Evolutionary conservation across 2,113 vertebrate species (phyloP).

Genomic region (Phalacrocorax aristotelis): DNA sequence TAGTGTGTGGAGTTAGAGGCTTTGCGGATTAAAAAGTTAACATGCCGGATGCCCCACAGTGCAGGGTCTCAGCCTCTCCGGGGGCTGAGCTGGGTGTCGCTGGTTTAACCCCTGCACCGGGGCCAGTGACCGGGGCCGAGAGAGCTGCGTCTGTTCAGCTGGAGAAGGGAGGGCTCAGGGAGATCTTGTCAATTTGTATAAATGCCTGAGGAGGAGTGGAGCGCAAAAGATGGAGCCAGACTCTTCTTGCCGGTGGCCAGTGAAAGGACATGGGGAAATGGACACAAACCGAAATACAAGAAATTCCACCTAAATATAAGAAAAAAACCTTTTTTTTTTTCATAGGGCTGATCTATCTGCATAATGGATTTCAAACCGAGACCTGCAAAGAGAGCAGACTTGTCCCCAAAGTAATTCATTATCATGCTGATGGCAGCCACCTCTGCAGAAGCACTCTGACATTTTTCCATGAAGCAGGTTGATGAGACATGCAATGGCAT

Average conservation of each 20-base stretch:
- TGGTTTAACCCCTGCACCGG: accelerated
- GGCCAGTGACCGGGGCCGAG: accelerated
- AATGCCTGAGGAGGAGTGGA: accelerated
- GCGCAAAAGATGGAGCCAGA: not conserved
- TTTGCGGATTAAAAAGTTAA: not conserved
- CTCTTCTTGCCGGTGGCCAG: not conserved
- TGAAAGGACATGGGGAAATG: not conserved
- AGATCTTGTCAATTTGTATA: not conserved
- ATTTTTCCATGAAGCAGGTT: slow-evolving; percentile 3
- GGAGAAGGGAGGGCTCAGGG: not conserved
- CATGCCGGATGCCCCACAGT: not conserved
- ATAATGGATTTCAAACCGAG: not conserved
- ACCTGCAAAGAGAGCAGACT: not conserved
- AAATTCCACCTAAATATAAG: not conserved
- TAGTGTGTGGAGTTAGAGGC: not conserved
- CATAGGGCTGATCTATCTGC: not conserved
- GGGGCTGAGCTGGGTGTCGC: not conserved
- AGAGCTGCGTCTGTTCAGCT: not conserved
- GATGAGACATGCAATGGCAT: not conserved
- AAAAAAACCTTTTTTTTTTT: accelerated
- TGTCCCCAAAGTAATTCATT: not conserved
- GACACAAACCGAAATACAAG: not conserved
- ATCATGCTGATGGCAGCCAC: not conserved
- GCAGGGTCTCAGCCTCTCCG: accelerated
- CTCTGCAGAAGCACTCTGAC: slow-evolving; percentile 2